Conservation (phyloP, 2,797 vertebrate genomes). For the Gastrophryne carolinensis region DNA sequence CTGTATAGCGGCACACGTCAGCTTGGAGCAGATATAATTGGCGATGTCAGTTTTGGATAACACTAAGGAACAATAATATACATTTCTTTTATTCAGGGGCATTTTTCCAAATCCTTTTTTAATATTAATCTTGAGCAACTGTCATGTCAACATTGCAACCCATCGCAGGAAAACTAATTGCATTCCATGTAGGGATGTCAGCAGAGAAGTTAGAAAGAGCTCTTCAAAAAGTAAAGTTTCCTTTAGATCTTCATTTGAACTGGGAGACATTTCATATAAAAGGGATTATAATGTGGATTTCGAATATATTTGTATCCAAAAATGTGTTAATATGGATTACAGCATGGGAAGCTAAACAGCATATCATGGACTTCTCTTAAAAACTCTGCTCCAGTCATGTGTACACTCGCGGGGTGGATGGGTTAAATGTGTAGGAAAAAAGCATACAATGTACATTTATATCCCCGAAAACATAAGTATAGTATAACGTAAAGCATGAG, state of each 20-base stretch:
- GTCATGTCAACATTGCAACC: background rate
- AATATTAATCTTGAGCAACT: slow-evolving; percentile 8
- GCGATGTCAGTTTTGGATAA: slow-evolving; percentile 29
- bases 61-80: background rate
- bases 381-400: no score
- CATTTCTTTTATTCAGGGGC: background rate
- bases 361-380: no score
- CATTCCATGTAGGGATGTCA: background rate
- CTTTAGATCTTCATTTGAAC: background rate
- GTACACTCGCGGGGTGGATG: no score
- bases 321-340: no score
- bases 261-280: background rate
- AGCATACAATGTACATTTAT: no score
- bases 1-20: no score
- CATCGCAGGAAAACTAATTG: slow-evolving; percentile 11
- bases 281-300: background rate
- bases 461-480: no score
- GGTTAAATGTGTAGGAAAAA: no score
- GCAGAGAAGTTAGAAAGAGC: background rate
- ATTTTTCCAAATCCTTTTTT: background rate
- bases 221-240: background rate
- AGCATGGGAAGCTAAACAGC: no score
- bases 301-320: background rate
- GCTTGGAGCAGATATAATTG: slow-evolving; percentile 32
- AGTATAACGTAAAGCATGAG: no score